These are phyloP conservation scores for Galeopsomyia nigrocyanea DNA, from an alignment of 2,888 invertebrate species.

Conservation along the genomic window DNA sequence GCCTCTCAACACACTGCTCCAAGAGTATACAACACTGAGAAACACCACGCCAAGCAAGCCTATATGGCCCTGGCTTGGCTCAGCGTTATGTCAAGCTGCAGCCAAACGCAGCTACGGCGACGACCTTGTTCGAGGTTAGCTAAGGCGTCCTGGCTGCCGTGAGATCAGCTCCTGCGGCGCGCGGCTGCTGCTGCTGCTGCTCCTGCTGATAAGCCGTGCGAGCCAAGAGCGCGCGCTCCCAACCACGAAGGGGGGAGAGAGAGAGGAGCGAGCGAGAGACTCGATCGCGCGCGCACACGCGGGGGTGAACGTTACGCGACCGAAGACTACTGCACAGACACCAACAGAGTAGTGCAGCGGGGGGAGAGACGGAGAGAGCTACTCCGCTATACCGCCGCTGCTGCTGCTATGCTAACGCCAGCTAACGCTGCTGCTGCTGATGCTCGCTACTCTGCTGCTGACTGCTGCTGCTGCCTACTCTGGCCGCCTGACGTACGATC, in stretches of 20 bases:
- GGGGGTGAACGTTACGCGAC: slow-evolving; percentile 27
- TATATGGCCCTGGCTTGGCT: no score
- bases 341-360: no score
- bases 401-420: background rate
- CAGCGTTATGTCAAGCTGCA: no score
- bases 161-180: no score
- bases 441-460: slow-evolving; percentile 48
- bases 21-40: background rate
- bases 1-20: slow-evolving; percentile 6
- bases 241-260: slow-evolving; percentile 10
- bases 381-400: no score
- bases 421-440: background rate
- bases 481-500: slow-evolving; percentile 64
- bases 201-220: no score
- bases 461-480: slow-evolving; percentile 42
- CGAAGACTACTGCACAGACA: slow-evolving; percentile 15
- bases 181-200: slow-evolving; percentile 26
- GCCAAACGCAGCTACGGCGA: slow-evolving; percentile 14
- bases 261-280: slow-evolving; percentile 24
- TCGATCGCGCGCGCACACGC: slow-evolving; percentile 42
- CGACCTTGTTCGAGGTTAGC: slow-evolving; percentile 50
- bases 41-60: no score
- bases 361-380: no score
- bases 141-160: background rate
- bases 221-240: slow-evolving; percentile 15